Base-by-base conservation (phyloP, 2,888 invertebrate genomes). In the Cyrtodaria siliqua region DNA sequence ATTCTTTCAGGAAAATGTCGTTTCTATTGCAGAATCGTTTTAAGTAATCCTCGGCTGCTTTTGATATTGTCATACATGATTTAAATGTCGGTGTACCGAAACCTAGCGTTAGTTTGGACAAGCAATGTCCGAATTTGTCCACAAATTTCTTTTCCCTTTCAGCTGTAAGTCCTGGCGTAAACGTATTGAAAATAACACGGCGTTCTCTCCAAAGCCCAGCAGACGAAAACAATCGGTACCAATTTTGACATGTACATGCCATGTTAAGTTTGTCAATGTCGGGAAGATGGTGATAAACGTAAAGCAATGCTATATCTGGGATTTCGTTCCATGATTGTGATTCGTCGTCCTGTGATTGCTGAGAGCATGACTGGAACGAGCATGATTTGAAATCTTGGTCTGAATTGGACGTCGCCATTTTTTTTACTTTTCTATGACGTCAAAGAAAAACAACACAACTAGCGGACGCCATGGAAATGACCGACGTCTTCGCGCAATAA, bases 161-260 rank as follows among this genome's bases (percentile, higher is more conserved):
- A 1, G 76, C 73, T 4, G 57, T 70, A 18, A 42, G 40, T 18
- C 78, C 81, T 0, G 83, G 67, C 47, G 68, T 40, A 3, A 57
- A 16, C 0, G 72, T 47, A 24, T 62, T 61, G 61, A 86, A 82
- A 27, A 55, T 66, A 14, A 83, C 66, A 16, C 74, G 49, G 29
- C 81, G 52, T 16, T 74, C 56, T 33, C 89, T 63, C 89, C 89
- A 89, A 26, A 89, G 72, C 2, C 61, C 50, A 8, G 87, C 79
- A 3, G 83, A 69, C 20, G 75, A 62, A 57, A 89, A 83, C 14
- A 85, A 18, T 12, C 75, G 59, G 8, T 70, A 44, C 87, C 88
- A 89, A 40, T 84, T 77, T 71, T 83, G 86, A 64, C 89, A 89
- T 0, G 79, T 78, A 14, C 53, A 60, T 16, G 88, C 85, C 62